Conservation (phyloP, 2,888 invertebrate genomes). For the Archips crataeganus region DNA sequence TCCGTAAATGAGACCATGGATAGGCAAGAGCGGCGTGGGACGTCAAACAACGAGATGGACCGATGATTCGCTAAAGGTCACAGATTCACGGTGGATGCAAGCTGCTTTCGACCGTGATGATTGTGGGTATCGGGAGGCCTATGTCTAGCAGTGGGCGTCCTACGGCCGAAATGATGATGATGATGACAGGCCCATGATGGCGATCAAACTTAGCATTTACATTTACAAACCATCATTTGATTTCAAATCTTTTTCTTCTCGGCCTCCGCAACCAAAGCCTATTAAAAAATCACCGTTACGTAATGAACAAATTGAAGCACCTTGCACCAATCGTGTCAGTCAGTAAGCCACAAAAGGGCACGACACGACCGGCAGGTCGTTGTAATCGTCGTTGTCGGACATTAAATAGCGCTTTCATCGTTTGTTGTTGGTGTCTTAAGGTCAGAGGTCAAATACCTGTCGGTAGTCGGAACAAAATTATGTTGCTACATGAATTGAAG, state of each 20-base stretch:
- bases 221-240: background rate
- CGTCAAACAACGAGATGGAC: too few relatives aligned
- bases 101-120: too few relatives aligned
- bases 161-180: too few relatives aligned
- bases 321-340: background rate
- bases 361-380: slow-evolving; percentile 14
- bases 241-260: background rate
- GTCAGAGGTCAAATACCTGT: slow-evolving; percentile 9
- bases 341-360: background rate
- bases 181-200: too few relatives aligned
- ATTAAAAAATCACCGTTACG: background rate
- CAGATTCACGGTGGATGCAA: too few relatives aligned
- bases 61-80: too few relatives aligned
- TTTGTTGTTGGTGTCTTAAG: background rate
- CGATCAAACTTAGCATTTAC: too few relatives aligned
- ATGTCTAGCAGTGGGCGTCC: too few relatives aligned
- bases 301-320: background rate
- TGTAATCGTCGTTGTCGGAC: background rate
- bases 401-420: slow-evolving; percentile 5
- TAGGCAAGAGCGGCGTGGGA: too few relatives aligned
- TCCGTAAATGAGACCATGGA: too few relatives aligned
- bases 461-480: background rate
- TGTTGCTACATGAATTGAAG: background rate
- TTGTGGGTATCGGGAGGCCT: too few relatives aligned
- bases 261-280: background rate